Evolutionary conservation across 2,797 vertebrate species (phyloP), one percentile per base, ranked within the genome.

Genomic region (Sebastolobus alascanus): DNA sequence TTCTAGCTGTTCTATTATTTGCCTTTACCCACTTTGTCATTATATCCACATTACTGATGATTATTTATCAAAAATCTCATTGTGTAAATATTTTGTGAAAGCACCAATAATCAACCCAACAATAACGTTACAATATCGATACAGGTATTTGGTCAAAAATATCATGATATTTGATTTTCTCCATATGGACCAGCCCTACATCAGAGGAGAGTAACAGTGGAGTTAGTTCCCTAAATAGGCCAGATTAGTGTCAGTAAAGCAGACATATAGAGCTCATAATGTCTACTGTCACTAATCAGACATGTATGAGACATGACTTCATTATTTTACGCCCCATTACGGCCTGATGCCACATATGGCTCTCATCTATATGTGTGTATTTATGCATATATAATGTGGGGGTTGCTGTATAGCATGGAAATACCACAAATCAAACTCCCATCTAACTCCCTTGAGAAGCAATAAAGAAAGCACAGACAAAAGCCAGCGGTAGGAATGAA

Each of bases 201-300:
- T 50, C 1, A 29, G 20, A 50, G 22, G 3, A 46, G 33, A 71
- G 76, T 58, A 35, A 33, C 25, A 68, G 14, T 9, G 25, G 25
- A 16, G 33, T 0, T 43, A n/a, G 3, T 10, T n/a, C 16, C 35
- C n/a, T 67, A 25, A 78, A 66, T 73, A 14, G 81, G 25, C 46
- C 73, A 79, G 84, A 89, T 86, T 89, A 87, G 50, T 84, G 73
- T 82, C 58, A 58, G 22, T 70, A 54, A 68, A 61, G 40, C 73
- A 77, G 80, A 84, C 63, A 58, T 56, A 80, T 29, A 43, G 67
- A 68, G 74, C 43, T 63, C 16, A 69, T 63, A 69, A 63, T 55
- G 73, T 87, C 77, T 72, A 75, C 76, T 58, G 77, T 83, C 52
- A 40, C 43, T 54, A 20, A 68, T 83, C 13, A 74, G 59, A 43